A percentile compares a stretch with the other conserved stretches of the same genome.
Evolutionary conservation across 2,888 invertebrate species (phyloP).

Genomic region (Ditula angustiorana): DNA sequence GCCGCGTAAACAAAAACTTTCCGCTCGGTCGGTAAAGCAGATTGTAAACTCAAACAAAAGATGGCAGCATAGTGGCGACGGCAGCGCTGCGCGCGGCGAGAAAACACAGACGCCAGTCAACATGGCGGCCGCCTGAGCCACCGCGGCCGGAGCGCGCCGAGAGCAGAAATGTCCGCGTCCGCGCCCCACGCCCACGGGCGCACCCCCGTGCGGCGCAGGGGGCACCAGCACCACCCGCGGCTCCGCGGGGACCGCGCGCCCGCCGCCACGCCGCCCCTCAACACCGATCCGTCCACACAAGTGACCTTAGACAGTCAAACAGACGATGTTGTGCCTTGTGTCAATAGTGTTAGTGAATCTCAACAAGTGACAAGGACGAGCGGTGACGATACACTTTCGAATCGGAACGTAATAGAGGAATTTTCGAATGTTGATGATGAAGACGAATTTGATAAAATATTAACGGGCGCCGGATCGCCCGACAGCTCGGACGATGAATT

Average conservation of each 20-base stretch:
- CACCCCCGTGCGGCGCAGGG: constrained; percentile 88
- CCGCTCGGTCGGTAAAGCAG: constrained; percentile 73
- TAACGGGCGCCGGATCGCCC: constrained; percentile 64
- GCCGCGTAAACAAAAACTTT: constrained; percentile 59
- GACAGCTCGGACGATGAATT: constrained; percentile 78
- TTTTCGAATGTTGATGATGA: constrained; percentile 71
- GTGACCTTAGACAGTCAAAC: constrained; percentile 77
- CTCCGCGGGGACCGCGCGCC: constrained; percentile 86
- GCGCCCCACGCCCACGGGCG: constrained; percentile 85
- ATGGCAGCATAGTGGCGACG: constrained; percentile 69
- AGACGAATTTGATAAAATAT: constrained; percentile 70
- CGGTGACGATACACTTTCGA: constrained; percentile 85
- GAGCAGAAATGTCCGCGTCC: constrained; percentile 85
- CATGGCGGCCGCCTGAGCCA: constrained; percentile 87
- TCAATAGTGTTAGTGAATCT: constrained; percentile 85
- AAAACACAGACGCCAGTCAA: constrained; percentile 73
- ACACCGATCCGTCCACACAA: constrained; percentile 76
- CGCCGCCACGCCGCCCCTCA: constrained; percentile 70
- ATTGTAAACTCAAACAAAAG: constrained; percentile 60
- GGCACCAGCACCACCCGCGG: constrained; percentile 91
- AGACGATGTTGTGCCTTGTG: constrained; percentile 84
- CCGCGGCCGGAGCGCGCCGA: constrained; percentile 74
- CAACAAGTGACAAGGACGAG: constrained; percentile 83
- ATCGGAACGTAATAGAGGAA: constrained; percentile 73
- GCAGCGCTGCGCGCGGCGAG: constrained; percentile 64